These are phyloP conservation scores for Sterna hirundo DNA, from an alignment of 2,113 vertebrate genomes.

Conservation along the genomic window DNA sequence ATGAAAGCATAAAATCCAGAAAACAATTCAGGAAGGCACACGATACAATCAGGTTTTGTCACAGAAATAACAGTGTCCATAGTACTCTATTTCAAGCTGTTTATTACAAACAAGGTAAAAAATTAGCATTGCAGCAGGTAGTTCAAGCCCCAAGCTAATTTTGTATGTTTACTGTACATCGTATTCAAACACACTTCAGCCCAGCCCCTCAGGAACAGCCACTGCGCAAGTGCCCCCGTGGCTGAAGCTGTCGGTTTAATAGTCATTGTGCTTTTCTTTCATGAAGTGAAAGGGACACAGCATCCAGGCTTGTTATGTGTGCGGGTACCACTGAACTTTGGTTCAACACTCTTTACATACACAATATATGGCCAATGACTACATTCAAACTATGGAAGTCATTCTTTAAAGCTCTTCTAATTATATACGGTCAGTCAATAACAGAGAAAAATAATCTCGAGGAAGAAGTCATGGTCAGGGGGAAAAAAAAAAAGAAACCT, in stretches of 20 bases:
- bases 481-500: neutral
- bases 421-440: neutral
- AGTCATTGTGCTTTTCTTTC: neutral
- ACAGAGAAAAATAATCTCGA: neutral
- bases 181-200: accelerated
- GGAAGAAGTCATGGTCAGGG: neutral
- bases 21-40: constrained; percentile 40
- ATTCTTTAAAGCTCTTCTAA: constrained; percentile 5
- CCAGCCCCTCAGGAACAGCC: neutral
- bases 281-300: neutral
- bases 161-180: neutral
- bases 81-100: neutral
- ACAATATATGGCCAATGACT: neutral
- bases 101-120: constrained; percentile 12
- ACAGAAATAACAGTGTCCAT: constrained; percentile 1
- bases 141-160: neutral
- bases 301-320: too few species aligned
- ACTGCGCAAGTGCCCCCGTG: accelerated
- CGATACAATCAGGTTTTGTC: constrained; percentile 13
- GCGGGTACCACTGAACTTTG: neutral
- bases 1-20: constrained; percentile 6
- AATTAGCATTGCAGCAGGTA: neutral
- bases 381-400: neutral
- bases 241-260: neutral
- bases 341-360: neutral